These are phyloP conservation scores for Glaucopsyche alexis DNA, from an alignment of 2,888 invertebrate genomes.

Conservation along the genomic window DNA sequence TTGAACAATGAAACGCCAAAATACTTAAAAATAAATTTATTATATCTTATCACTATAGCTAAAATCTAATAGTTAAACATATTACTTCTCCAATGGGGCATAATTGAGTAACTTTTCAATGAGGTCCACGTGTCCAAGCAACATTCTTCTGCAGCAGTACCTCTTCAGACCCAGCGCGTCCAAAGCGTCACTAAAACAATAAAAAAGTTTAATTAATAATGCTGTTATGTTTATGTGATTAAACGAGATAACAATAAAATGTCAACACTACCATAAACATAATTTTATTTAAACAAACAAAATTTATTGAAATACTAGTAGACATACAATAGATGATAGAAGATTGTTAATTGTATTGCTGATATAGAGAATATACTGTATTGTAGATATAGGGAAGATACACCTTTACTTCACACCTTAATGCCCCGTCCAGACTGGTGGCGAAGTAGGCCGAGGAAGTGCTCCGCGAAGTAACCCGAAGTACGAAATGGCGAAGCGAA, in stretches of 20 bases:
- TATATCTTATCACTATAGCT: not conserved
- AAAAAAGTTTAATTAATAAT: not conserved
- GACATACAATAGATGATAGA: not conserved
- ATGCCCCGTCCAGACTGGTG: too few relatives aligned
- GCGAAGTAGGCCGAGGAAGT: too few relatives aligned
- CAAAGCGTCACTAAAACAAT: constrained; percentile 90
- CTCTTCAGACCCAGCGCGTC: constrained; percentile 97
- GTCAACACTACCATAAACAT: too few relatives aligned
- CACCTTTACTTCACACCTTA: too few relatives aligned
- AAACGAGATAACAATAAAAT: too few relatives aligned
- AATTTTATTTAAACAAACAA: not conserved
- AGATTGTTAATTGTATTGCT: too few relatives aligned
- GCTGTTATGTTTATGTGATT: not conserved
- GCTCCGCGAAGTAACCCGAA: too few relatives aligned
- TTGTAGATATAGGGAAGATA: too few relatives aligned
- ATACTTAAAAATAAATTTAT: not conserved
- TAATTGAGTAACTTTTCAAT: constrained; percentile 99
- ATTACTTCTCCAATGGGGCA: constrained; percentile 96
- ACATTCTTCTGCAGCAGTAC: constrained; percentile 98
- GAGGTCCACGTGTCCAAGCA: constrained; percentile 99
- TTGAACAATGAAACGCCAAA: too few relatives aligned
- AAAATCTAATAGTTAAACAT: constrained; percentile 2
- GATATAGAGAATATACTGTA: too few relatives aligned
- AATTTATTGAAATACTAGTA: not conserved
- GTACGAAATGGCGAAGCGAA: too few relatives aligned